phyloP scores from a whole-genome alignment of 2,113 vertebrate genomes.

The Turdus rufiventris region DNA sequence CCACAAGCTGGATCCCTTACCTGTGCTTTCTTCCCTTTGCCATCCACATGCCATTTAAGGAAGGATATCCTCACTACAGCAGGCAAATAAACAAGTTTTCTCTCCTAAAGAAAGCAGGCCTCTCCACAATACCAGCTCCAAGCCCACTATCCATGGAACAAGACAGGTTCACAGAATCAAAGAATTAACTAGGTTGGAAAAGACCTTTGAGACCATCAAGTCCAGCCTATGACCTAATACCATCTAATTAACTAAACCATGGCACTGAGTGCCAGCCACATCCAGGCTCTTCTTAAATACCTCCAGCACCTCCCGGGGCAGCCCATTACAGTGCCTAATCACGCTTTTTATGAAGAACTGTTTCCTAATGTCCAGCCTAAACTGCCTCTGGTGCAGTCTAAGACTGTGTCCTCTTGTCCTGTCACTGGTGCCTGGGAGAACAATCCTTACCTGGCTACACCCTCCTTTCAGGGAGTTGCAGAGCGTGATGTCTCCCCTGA shows the following conservation, averaged over 20 bases:
- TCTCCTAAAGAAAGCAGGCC: neutral
- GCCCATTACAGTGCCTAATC: neutral
- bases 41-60: neutral
- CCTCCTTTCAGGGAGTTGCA: neutral
- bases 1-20: neutral
- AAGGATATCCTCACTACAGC: neutral
- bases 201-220: neutral
- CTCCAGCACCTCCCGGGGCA: neutral
- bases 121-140: neutral
- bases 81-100: fast-evolving
- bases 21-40: neutral
- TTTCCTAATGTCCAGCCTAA: neutral
- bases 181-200: neutral
- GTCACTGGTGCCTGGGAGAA: neutral
- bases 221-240: neutral
- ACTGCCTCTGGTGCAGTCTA: neutral
- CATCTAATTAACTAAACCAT: neutral
- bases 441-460: neutral
- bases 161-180: neutral
- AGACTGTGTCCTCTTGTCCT: neutral
- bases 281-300: neutral
- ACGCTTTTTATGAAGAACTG: fast-evolving
- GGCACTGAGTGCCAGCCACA: neutral
- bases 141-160: neutral
- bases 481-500: neutral